Percentiles rank a stretch among this genome's conserved stretches.
Evolutionary conservation across 2,113 vertebrate species (phyloP).

Genomic region (Atherinomorus stipes): DNA sequence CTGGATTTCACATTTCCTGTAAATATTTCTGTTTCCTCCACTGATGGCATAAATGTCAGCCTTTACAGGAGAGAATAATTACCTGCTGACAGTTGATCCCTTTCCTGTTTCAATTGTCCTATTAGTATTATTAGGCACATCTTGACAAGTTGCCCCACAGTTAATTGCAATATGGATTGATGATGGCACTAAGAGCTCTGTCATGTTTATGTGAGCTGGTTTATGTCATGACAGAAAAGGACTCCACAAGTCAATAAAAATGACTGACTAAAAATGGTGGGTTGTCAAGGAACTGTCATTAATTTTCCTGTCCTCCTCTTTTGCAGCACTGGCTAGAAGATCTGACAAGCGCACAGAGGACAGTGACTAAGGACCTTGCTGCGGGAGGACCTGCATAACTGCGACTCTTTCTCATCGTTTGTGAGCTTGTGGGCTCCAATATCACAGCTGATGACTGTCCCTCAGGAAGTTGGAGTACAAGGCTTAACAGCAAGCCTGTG

Average conservation of each 20-base stretch:
- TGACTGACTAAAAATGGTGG: slow-evolving; percentile 63
- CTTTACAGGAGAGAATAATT: slow-evolving; percentile 36
- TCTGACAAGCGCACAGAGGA: slow-evolving; percentile 61
- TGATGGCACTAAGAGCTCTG: slow-evolving; percentile 57
- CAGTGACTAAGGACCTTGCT: slow-evolving; percentile 70
- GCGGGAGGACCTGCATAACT: slow-evolving; percentile 41
- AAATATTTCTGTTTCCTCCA: slow-evolving; percentile 18
- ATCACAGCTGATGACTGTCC: slow-evolving; percentile 78
- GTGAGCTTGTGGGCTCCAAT: slow-evolving; percentile 46
- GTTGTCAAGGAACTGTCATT: slow-evolving; percentile 65
- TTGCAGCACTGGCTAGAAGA: slow-evolving; percentile 77
- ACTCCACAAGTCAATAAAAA: slow-evolving; percentile 74
- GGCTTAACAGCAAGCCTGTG: slow-evolving; percentile 71
- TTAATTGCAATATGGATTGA: slow-evolving; percentile 66
- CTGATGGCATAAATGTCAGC: slow-evolving; percentile 28
- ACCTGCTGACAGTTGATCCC: slow-evolving; percentile 21
- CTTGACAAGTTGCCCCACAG: slow-evolving; percentile 44
- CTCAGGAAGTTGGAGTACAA: slow-evolving; percentile 61
- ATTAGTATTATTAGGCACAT: slow-evolving; percentile 45
- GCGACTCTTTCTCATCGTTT: slow-evolving; percentile 46
- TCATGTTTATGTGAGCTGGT: slow-evolving; percentile 74
- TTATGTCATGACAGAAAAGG: slow-evolving; percentile 66
- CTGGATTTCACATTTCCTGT: slow-evolving; percentile 24
- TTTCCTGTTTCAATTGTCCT: slow-evolving; percentile 39
- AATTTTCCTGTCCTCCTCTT: slow-evolving; percentile 70